These are phyloP conservation scores for Odontomyia ornata DNA, from an alignment of 2,888 invertebrate genomes.

Conservation along the genomic window DNA sequence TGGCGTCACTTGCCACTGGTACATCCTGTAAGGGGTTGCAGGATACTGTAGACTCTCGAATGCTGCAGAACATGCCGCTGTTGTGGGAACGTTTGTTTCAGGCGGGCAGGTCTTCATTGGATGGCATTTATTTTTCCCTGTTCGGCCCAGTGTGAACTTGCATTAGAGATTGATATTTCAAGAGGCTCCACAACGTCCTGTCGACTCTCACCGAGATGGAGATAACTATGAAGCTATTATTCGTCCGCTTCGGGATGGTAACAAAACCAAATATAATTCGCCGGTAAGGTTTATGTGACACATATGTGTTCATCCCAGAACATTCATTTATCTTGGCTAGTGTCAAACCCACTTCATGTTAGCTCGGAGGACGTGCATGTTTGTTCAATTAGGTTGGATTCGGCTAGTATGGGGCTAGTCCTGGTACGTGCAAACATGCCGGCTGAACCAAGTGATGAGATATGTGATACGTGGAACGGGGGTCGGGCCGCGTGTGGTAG, in stretches of 20 bases:
- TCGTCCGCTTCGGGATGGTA: constrained; percentile 28
- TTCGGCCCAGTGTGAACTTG: not conserved
- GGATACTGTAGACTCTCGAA: not conserved
- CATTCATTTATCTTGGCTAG: constrained; percentile 50
- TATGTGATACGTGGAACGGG: not conserved
- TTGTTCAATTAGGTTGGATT: constrained; percentile 50
- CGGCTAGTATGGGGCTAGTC: not conserved
- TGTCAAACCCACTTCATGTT: constrained; percentile 51
- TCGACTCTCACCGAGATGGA: not conserved
- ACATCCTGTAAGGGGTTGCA: not conserved
- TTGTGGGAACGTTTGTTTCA: not conserved
- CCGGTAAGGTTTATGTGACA: constrained; percentile 48
- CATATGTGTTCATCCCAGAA: constrained; percentile 48
- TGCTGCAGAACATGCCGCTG: not conserved
- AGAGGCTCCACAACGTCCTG: not conserved
- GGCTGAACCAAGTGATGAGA: not conserved
- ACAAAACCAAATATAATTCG: constrained; percentile 38
- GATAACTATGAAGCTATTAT: constrained; percentile 26
- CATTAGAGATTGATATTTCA: constrained; percentile 11
- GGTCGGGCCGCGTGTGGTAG: not conserved
- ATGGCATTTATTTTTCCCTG: not conserved
- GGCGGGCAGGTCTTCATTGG: not conserved
- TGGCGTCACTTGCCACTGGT: not conserved
- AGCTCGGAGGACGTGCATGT: constrained; percentile 49
- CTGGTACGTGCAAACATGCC: constrained; percentile 27